Evolutionary conservation across 2,888 invertebrate genomes (phyloP).

Genomic region (Brachyopa scutellaris): DNA sequence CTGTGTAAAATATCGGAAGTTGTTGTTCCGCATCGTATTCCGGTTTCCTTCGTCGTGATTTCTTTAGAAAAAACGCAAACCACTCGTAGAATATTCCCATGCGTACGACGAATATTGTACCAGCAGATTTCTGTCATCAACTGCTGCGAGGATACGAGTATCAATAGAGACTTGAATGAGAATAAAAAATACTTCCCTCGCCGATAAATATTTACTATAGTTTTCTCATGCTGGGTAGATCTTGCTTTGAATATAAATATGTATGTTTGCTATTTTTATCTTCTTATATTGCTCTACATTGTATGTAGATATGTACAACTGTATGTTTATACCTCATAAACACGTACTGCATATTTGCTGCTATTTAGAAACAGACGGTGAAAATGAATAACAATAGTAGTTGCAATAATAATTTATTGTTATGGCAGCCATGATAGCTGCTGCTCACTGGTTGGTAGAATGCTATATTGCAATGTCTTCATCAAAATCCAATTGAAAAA

Average conservation of each 20-base stretch:
- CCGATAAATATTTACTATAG: background rate
- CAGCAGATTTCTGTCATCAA: conserved; percentile 54
- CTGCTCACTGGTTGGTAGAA: background rate
- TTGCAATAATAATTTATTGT: conserved; percentile 5
- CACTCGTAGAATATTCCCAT: conserved; percentile 19
- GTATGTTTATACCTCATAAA: conserved; percentile 40
- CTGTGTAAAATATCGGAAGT: conserved; percentile 55
- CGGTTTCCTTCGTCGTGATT: conserved; percentile 37
- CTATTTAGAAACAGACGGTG: conserved; percentile 13
- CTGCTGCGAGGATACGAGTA: conserved; percentile 4
- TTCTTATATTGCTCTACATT: conserved; percentile 15
- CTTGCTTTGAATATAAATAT: too few relatives aligned
- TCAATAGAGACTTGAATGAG: too few relatives aligned
- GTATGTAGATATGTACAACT: too few relatives aligned
- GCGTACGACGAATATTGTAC: conserved; percentile 22
- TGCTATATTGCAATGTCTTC: background rate
- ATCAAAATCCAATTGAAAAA: conserved; percentile 8
- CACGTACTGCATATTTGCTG: conserved; percentile 33
- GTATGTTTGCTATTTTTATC: too few relatives aligned
- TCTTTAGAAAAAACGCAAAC: conserved; percentile 20
- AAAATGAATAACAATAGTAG: conserved; percentile 6
- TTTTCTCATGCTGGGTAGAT: conserved; percentile 22
- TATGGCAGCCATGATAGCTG: background rate
- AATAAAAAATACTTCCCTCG: background rate
- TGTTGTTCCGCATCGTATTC: conserved; percentile 53